These are phyloP conservation scores for Gyrodactylus bullatarudis DNA, from an alignment of 1,140 invertebrate genomes.

Conservation along the genomic window DNA sequence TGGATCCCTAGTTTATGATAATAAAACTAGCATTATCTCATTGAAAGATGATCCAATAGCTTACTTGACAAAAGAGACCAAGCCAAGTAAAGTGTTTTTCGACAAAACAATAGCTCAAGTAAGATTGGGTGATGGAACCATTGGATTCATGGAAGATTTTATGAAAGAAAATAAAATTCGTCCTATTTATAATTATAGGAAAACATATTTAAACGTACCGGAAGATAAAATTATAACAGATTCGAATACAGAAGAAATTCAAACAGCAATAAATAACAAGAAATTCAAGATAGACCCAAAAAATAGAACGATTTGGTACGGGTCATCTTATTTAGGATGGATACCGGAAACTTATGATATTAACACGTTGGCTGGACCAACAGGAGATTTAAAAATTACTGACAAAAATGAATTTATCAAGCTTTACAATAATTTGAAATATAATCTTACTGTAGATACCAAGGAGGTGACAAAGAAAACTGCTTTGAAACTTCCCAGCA, in stretches of 20 bases:
- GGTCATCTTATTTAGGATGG: neutral
- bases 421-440: neutral
- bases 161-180: neutral
- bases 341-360: neutral
- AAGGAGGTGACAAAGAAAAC: too few species aligned
- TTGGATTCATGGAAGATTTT: neutral
- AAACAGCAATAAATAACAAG: neutral
- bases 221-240: neutral
- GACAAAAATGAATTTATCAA: neutral
- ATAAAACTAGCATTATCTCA: neutral
- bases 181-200: neutral
- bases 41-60: neutral
- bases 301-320: neutral
- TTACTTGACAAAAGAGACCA: neutral
- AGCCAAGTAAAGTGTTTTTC: neutral
- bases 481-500: too few species aligned
- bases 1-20: neutral
- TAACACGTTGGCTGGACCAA: neutral
- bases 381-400: neutral
- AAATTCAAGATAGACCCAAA: neutral
- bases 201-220: neutral
- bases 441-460: neutral
- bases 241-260: neutral
- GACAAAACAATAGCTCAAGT: neutral
- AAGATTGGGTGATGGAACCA: neutral